phyloP scores from a whole-genome alignment of 2,797 vertebrate genomes.

The Eulemur rubriventer region DNA sequence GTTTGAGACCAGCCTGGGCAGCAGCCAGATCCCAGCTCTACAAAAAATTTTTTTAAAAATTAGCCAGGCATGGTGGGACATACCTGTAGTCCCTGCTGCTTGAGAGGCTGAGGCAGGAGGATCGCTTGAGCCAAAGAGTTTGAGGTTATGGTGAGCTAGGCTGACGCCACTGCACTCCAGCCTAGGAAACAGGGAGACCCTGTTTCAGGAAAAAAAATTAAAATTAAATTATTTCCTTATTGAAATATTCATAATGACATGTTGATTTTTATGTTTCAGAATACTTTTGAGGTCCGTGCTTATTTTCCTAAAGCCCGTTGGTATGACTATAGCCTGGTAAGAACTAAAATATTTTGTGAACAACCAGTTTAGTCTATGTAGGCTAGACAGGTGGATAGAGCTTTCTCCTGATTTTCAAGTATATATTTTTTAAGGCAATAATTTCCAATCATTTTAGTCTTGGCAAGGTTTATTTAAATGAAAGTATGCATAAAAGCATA shows the following conservation, averaged over 20 bases:
- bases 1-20: not conserved
- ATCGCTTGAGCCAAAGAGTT: not conserved
- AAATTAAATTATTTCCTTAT: not conserved
- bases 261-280: constrained; percentile 82
- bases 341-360: constrained; percentile 61
- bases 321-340: constrained; percentile 94
- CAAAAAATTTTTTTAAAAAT: not conserved
- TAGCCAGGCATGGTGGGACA: not conserved
- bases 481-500: not conserved
- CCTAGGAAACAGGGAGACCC: not conserved
- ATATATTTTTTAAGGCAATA: not conserved
- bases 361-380: not conserved
- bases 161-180: not conserved
- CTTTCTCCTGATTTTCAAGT: not conserved
- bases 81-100: not conserved
- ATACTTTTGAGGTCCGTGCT: constrained; percentile 75
- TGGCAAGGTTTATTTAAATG: not conserved
- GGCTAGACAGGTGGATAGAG: no score
- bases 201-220: not conserved
- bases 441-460: not conserved
- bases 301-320: constrained; percentile 92
- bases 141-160: not conserved
- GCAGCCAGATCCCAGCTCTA: not conserved
- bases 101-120: not conserved
- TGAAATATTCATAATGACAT: not conserved